These are phyloP conservation scores for Chlamydotis undulata DNA, from an alignment of 2,113 vertebrate genomes.

Conservation along the genomic window DNA sequence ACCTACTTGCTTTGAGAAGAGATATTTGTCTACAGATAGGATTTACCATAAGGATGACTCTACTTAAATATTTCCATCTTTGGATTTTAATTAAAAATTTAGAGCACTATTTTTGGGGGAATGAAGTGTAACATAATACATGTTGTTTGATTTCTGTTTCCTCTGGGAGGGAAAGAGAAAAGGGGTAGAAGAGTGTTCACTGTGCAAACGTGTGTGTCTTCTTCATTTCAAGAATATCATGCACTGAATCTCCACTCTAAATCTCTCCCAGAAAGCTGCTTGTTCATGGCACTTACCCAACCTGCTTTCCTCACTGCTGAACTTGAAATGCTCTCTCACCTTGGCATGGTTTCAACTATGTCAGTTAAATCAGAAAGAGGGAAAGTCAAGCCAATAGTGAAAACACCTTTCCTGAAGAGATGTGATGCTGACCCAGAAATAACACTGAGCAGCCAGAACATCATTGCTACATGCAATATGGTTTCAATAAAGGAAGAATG, in stretches of 20 bases:
- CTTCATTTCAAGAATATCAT: neutral
- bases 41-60: neutral
- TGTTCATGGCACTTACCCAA: conserved; percentile 70
- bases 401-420: conserved; percentile 73
- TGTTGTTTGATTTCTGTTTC: neutral
- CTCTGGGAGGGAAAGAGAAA: neutral
- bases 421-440: conserved; percentile 63
- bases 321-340: conserved; percentile 73
- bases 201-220: neutral
- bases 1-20: conserved; percentile 30
- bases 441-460: conserved; percentile 30
- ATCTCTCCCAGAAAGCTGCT: conserved; percentile 57
- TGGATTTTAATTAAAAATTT: conserved; percentile 34
- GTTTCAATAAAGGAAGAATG: conserved; percentile 48
- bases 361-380: conserved; percentile 74
- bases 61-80: neutral
- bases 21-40: neutral
- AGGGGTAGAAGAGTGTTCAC: neutral
- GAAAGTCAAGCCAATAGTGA: conserved; percentile 64
- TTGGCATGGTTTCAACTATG: conserved; percentile 78
- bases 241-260: conserved; percentile 4
- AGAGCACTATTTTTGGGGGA: neutral
- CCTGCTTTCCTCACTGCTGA: conserved; percentile 67
- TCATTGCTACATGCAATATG: conserved; percentile 12
- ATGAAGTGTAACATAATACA: neutral